Conservation (phyloP, 1,140 invertebrate species). For the Ceratoteleas bidentatus region DNA sequence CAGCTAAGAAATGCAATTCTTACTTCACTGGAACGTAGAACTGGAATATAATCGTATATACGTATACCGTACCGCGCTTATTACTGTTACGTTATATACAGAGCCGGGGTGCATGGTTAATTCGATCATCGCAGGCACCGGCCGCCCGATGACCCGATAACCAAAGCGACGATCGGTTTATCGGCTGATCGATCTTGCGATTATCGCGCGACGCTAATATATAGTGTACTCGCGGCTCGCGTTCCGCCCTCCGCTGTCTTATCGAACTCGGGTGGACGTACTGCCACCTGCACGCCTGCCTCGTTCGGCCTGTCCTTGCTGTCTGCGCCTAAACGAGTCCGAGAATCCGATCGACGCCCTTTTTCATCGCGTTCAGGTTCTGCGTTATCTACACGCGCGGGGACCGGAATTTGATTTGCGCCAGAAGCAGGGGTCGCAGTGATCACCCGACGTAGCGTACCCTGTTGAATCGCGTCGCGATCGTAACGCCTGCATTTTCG, state of each 20-base stretch:
- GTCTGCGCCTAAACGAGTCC: constrained; percentile 68
- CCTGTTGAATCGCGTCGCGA: constrained; percentile 49
- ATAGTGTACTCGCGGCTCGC: constrained; percentile 42
- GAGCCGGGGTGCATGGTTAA: constrained; percentile 67
- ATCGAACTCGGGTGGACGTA: no score
- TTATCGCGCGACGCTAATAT: constrained; percentile 50
- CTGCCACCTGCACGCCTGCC: no score
- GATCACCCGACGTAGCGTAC: constrained; percentile 41
- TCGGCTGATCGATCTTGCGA: constrained; percentile 19
- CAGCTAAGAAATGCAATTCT: constrained; percentile 50
- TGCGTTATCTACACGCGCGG: constrained; percentile 56
- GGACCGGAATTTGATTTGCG: constrained; percentile 49
- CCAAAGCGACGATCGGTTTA: constrained; percentile 9
- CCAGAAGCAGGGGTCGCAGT: constrained; percentile 40
- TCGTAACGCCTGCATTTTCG: constrained; percentile 48
- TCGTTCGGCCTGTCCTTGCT: constrained; percentile 57
- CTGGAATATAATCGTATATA: constrained; percentile 62
- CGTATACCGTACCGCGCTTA: constrained; percentile 60
- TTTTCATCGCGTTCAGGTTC: constrained; percentile 48
- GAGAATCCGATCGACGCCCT: constrained; percentile 64
- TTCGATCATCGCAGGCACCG: constrained; percentile 41
- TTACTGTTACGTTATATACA: constrained; percentile 79
- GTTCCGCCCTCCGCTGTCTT: constrained; percentile 35
- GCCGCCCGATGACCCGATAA: constrained; percentile 15
- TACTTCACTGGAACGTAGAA: constrained; percentile 53